Conservation (phyloP, 2,888 invertebrate species). For the Pristionchus arcanus region DNA sequence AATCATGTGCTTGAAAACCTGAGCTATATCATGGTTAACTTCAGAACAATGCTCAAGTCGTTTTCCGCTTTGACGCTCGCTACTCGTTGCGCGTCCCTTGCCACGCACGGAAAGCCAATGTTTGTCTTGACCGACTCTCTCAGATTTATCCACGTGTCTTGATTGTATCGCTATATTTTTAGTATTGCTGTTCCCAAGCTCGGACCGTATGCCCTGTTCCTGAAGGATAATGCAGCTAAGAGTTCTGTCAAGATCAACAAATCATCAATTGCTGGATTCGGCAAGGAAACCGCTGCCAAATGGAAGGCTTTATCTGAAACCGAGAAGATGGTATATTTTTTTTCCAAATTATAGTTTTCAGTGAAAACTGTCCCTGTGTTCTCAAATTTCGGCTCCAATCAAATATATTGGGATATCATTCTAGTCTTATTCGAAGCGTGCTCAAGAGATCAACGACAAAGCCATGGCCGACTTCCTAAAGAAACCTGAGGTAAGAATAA, state of each 20-base stretch:
- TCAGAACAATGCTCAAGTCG: conserved; percentile 32
- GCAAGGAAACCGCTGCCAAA: conserved; percentile 54
- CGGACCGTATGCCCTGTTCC: conserved; percentile 25
- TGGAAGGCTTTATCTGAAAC: conserved; percentile 56
- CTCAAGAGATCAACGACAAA: conserved; percentile 45
- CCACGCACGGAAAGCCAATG: conserved; percentile 42
- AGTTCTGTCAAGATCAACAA: conserved; percentile 5
- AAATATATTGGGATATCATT: neutral
- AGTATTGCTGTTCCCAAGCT: conserved; percentile 51
- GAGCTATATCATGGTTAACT: neutral
- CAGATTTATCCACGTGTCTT: neutral
- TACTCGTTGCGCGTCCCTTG: neutral
- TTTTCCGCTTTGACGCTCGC: conserved; percentile 2
- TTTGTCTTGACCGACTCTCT: conserved; percentile 10
- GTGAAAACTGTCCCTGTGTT: too few species aligned
- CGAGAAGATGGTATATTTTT: conserved; percentile 56
- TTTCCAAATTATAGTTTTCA: neutral
- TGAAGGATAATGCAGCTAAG: conserved; percentile 46
- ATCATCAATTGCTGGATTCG: neutral
- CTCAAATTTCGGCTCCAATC: neutral
- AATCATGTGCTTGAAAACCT: neutral
- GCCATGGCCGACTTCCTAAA: conserved; percentile 43
- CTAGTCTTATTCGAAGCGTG: neutral
- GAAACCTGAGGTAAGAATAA: conserved; percentile 28
- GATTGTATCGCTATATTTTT: conserved; percentile 6